Evolutionary conservation across 1,140 invertebrate genomes (phyloP), one percentile per base, ranked within the genome.

Genomic region (Diachasmimorpha longicaudata): DNA sequence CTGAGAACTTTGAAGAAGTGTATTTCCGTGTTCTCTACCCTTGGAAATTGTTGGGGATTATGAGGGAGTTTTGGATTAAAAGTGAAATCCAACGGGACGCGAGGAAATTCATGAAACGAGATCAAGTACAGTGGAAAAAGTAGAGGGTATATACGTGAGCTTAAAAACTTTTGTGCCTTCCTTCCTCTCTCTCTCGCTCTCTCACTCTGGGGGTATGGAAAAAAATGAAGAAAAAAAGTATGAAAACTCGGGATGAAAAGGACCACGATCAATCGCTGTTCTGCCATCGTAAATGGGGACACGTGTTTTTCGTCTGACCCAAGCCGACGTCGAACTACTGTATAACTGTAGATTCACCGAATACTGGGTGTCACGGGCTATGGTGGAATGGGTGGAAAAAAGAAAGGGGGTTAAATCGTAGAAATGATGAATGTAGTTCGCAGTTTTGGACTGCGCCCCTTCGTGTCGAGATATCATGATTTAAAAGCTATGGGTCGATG

Each of bases 381-480:
- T 2, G 16, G 6, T 6, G 14, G 48, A 52, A 52, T 9, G 48
- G n/a, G 1, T 70, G 42, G 8, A 71, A 48, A 70, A 48, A 70
- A 44, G 21, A 25, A 70, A 70, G 9, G 46, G 48, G 69, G 36
- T 19, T 48, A 48, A 46, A 70, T 68, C 44, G 67, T n/a, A 48
- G 67, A 48, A 63, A 75, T 75, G 74, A 75, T 70, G 68, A 70
- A 75, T 75, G 74, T 70, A 70, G 74, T 75, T 75, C 46, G 66
- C 37, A 68, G 74, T 75, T 75, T 75, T 48, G 68, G 69, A 68
- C 74, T 75, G 74, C 48, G 74, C 48, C 11, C 48, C 48, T 52
- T 39, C 68, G 67, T 52, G 74, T 70, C 74, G 68, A 75, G 74
- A 75, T 70, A 75, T 75, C 74, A 48, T 75, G 74, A 75, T 75